Percentiles rank a stretch among this genome's conserved stretches.
Conservation (phyloP, 2,797 vertebrate genomes). For the Gymnopithys bicolor region DNA sequence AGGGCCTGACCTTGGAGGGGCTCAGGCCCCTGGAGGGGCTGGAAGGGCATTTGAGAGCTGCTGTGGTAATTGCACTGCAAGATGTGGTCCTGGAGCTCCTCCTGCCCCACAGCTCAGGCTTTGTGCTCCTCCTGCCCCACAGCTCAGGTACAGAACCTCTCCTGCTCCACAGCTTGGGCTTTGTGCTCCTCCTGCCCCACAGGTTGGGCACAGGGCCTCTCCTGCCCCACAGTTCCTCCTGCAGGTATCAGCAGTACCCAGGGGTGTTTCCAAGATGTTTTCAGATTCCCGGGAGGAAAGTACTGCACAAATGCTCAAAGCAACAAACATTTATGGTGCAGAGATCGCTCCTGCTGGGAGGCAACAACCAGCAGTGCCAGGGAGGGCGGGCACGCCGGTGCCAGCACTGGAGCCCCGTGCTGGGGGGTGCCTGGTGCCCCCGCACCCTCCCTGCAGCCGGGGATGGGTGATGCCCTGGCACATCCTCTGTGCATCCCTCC, state of each 20-base stretch:
- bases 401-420: background rate
- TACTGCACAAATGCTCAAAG: fast-evolving
- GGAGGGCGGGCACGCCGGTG: background rate
- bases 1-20: too few species aligned
- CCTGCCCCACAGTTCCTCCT: background rate
- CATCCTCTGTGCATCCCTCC: fast-evolving
- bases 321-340: background rate
- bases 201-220: too few species aligned
- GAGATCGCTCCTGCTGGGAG: background rate
- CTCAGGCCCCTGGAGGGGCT: background rate
- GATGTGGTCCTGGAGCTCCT: fast-evolving
- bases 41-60: background rate
- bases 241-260: fast-evolving
- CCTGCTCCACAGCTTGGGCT: background rate
- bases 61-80: fast-evolving
- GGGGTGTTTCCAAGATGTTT: background rate
- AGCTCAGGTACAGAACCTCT: background rate
- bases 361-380: background rate
- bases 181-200: background rate
- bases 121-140: background rate
- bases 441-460: too few species aligned
- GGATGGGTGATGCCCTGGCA: background rate
- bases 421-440: background rate
- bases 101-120: background rate
- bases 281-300: background rate